Conservation (phyloP, 2,888 invertebrate genomes). For the Laothoe populi region DNA sequence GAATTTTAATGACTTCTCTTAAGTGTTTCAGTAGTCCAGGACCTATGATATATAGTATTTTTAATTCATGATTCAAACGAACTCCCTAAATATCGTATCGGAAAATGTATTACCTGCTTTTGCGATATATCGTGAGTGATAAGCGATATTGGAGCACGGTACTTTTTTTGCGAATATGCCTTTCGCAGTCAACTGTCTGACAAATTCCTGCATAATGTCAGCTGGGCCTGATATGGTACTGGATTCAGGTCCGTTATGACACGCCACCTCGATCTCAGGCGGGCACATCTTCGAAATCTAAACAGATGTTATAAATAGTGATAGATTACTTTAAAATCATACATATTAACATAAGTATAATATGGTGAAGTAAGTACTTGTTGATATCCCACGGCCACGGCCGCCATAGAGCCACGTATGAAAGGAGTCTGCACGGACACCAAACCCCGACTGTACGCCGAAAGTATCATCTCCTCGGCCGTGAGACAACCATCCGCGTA, state of each 20-base stretch:
- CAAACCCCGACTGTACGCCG: constrained; percentile 91
- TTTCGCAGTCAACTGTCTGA: constrained; percentile 62
- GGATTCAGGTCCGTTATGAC: constrained; percentile 91
- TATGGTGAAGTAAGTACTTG: constrained; percentile 52
- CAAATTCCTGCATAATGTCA: constrained; percentile 83
- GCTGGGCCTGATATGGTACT: constrained; percentile 90
- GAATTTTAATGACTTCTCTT: constrained; percentile 83
- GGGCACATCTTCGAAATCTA: constrained; percentile 61
- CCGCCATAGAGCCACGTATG: constrained; percentile 93
- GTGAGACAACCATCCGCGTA: constrained; percentile 96
- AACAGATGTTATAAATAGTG: constrained; percentile 47
- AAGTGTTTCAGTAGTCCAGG: constrained; percentile 85
- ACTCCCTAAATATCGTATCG: not conserved
- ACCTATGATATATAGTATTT: too few relatives aligned
- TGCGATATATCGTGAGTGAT: constrained; percentile 92
- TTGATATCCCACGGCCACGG: constrained; percentile 87
- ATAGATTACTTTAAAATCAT: not conserved
- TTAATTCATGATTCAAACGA: not conserved
- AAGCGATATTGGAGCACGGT: constrained; percentile 91
- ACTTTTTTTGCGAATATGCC: constrained; percentile 56
- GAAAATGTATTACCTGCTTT: constrained; percentile 68
- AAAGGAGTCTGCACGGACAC: constrained; percentile 88
- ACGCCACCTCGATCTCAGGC: constrained; percentile 84
- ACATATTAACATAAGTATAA: not conserved
- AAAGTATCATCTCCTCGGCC: constrained; percentile 91